Base-by-base conservation (phyloP, 2,888 invertebrate species). In the Eumacrocentrus americanus region DNA sequence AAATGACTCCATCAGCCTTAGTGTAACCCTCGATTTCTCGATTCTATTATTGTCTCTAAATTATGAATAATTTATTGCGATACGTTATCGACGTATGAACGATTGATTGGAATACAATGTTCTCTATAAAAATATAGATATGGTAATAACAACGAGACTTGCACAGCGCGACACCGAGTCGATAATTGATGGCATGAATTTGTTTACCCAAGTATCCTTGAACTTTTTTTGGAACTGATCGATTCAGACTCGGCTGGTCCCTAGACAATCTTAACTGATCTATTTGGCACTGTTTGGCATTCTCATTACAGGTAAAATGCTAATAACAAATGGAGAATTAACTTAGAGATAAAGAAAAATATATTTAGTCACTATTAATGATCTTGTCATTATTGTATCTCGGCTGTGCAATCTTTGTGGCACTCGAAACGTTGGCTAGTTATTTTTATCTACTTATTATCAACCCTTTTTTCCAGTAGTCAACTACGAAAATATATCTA, bases 51-150 rank as follows among this genome's bases (percentile, higher is more conserved):
- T 55, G 55, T 55, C 55, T 12, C 55, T 55, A 55, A 46, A 22
- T 37, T 11, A 44, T 54, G 18, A 22, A 14, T 20, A 12, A n/a
- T 34, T 46, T 22, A 35, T 20, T 34, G 4, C 20, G 14, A 46
- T 35, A 55, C 16, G 12, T 2, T 3, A 9, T n/a, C n/a, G 2
- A 12, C 11, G 37, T 46, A 29, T 55, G 14, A 55, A 46, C 55
- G 14, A 44, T 35, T 23, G 35, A 35, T 22, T 7, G 22, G 29
- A 20, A 46, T 54, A 23, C 44, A 55, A 46, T 7, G 6, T 23
- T 35, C 55, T 55, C 44, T 46, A 46, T 55, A 55, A 55, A 55
- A 55, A 55, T 52, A 52, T 16, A 5, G 14, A 35, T 46, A 46
- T 46, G 55, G 37, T 22, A 55, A 55, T 46, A 55, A 44, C 35